Base-by-base conservation (phyloP, 2,888 invertebrate genomes). In the Atethmia centrago region DNA sequence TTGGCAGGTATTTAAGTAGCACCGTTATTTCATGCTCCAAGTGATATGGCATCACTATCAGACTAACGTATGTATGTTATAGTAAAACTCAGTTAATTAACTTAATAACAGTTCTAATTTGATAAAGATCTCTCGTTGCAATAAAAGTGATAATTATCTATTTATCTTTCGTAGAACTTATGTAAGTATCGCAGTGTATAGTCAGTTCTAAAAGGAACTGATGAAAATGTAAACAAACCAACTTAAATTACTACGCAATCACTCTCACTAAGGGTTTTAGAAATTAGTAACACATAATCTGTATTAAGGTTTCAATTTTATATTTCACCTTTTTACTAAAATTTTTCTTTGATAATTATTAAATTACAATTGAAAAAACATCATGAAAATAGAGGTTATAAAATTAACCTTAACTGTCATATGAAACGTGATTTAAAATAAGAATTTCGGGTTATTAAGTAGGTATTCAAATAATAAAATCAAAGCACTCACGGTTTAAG, bases 41-140 rank as follows among this genome's bases (percentile, higher is more conserved):
- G 55, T 61, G 25, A 49, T 31, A 59, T 19, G 25, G 64, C 49
- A 21, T 59, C 31, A 72, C 74, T 65, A 65, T 42, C 49, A 55
- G 21, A n/a, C 12, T 31, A 55, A 25, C 47, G 65, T 71, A 65
- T 77, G 21, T 42, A 36, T 49, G 28, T 58, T 31, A 51, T 61
- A 45, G 36, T 67, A 49, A 63, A 53, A 53, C 55, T 51, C 66
- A 67, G 31, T 21, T 58, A 72, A 78, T 78, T 78, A 76, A 62
- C 40, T 77, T 66, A 56, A 66, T 51, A n/a, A 51, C n/a, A 45
- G 36, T 25, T 78, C n/a, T 28, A 58, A 51, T 72, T 67, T 51
- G 78, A 77, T 77, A 45, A 4, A 25, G 28, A 63, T 76, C 77
- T 68, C 16, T 49, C 56, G 61, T 69, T 69, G 51, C 1, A 49